A percentile compares a stretch with the other conserved stretches of the same genome.
Evolutionary conservation across 2,888 invertebrate genomes (phyloP).

Genomic region (Epistrophe grossulariae): DNA sequence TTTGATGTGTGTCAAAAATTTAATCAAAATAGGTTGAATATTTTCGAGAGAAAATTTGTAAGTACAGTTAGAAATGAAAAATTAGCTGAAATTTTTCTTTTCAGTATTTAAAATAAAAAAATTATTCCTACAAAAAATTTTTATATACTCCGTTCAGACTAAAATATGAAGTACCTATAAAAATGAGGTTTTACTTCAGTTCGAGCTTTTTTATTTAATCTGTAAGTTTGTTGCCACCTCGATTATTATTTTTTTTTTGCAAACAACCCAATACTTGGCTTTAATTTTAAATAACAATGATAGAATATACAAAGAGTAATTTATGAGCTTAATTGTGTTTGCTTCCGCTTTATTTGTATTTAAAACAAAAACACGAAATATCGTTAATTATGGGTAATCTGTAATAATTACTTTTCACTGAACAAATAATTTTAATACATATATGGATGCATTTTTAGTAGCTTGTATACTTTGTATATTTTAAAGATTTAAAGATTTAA

Average conservation of each 20-base stretch:
- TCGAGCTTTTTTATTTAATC: too few species aligned
- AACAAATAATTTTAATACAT: background rate
- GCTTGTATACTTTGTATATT: background rate
- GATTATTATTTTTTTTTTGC: background rate
- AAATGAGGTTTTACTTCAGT: too few species aligned
- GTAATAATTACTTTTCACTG: conserved; percentile 2
- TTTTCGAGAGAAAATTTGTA: too few species aligned
- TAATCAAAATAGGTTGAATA: too few species aligned
- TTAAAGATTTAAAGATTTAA: conserved; percentile 7
- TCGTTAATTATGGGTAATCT: conserved; percentile 25
- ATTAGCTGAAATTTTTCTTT: too few species aligned
- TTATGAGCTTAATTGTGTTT: conserved; percentile 12
- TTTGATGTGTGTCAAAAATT: too few species aligned
- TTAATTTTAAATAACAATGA: background rate
- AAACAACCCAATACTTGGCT: background rate
- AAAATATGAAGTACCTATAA: too few species aligned
- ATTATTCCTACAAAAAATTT: too few species aligned
- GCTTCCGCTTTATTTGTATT: conserved; percentile 6
- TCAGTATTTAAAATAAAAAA: too few species aligned
- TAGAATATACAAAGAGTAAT: background rate
- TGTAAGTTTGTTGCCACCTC: background rate
- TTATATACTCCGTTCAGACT: too few species aligned
- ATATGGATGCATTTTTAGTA: background rate
- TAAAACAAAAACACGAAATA: conserved; percentile 4
- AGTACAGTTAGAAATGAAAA: too few species aligned